Base-by-base conservation (phyloP, 2,888 invertebrate genomes). In the Piscicola geometra region DNA sequence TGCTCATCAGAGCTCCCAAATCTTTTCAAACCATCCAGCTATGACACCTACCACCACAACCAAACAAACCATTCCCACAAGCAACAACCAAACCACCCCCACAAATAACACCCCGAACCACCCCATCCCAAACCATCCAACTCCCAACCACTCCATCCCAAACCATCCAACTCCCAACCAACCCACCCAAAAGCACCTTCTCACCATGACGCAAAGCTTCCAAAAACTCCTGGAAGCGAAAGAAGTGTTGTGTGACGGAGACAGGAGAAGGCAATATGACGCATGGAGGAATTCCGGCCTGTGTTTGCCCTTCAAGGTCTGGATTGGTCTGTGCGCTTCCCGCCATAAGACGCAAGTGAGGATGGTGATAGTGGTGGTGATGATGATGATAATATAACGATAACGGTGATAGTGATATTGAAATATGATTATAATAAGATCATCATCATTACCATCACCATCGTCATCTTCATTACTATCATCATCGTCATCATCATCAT, bases 381-480 rank as follows among this genome's bases (percentile, higher is more conserved):
- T n/a, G n/a, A n/a, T n/a, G n/a, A n/a, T n/a, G n/a, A n/a, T n/a
- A n/a, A n/a, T n/a, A n/a, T n/a, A n/a, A n/a, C n/a, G n/a, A n/a
- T n/a, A n/a, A n/a, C n/a, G n/a, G n/a, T n/a, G n/a, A n/a, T n/a
- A n/a, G n/a, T n/a, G n/a, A n/a, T n/a, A n/a, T n/a, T n/a, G n/a
- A n/a, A n/a, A n/a, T n/a, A n/a, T n/a, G n/a, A n/a, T n/a, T n/a
- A n/a, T n/a, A n/a, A n/a, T n/a, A n/a, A n/a, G n/a, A 68, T n/a
- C 68, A 68, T 68, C 68, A 68, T 33, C 68, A 68, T 33, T 32
- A 68, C 68, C 68, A 68, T 33, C 30, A 68, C 68, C 35, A 71
- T 25, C 50, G 25, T 41, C 15, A 41, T 41, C 15, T 5, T 41
- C 15, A 41, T 41, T 41, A 41, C 41, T 41, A 41, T 41, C 9